Base-by-base conservation (phyloP, 2,113 vertebrate species). In the Hippotragus niger region DNA sequence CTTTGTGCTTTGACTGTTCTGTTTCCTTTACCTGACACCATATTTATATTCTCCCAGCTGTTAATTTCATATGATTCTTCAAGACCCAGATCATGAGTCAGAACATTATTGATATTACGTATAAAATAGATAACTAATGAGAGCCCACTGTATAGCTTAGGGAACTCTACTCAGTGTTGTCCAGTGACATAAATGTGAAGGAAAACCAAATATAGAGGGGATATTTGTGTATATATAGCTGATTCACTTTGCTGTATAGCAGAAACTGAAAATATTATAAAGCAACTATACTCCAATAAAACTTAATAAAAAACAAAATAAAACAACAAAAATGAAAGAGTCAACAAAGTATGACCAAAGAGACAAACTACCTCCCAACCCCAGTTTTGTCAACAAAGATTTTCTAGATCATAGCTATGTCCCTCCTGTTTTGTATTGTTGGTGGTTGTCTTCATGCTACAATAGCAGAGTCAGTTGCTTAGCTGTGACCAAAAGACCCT, bases 341-440 rank as follows among this genome's bases (percentile, higher is more conserved):
- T 80, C 55, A 84, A 9, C 8, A 62, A 88, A 88, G 12, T 55
- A 84, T 19, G 25, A 33, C 7, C 17, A 53, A 33, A 40, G 16
- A 14, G 1, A 5, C 27, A n/a, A 81, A 43, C 8, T 13, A 76
- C 4, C 31, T 23, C 14, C 15, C n/a, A 25, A 7, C 3, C 17
- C 5, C 0, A 23, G 36, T 76, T 81, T 27, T 29, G 14, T n/a
- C 40, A 45, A 86, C 55, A 84, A 57, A 74, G 2, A 52, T 89
- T 67, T 40, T 33, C 27, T 50, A 45, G 52, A 83, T 55, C 27
- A 67, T 11, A 53, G 52, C 5, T 12, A n/a, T 19, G 0, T 4
- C 36, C 11, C 36, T 23, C 43, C 21, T 1, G 2, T 33, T 33
- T 36, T 17, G 15, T 8, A 7, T 2, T 45, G 16, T 1, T 58